A percentile compares a stretch with the other conserved stretches of the same genome.
Evolutionary conservation across 2,797 vertebrate genomes (phyloP).

Genomic region (Pseudochirops corinnae): DNA sequence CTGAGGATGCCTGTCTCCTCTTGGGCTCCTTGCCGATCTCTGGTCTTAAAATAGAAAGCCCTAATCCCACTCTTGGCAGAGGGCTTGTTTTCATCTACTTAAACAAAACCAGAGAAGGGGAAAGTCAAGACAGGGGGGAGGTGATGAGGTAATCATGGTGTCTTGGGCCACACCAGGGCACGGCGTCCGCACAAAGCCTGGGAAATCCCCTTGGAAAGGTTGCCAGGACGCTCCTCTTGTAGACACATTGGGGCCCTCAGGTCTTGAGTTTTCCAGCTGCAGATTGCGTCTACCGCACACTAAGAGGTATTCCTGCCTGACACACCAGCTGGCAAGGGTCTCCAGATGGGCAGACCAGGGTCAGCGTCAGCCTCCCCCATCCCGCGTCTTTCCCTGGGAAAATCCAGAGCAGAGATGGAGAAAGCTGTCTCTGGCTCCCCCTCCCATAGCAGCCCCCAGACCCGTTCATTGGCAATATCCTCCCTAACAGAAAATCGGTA

Average conservation of each 20-base stretch:
- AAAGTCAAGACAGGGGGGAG: constrained; percentile 7
- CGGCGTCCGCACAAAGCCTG: constrained; percentile 59
- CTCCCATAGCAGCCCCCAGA: too few species aligned
- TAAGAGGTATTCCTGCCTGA: too few species aligned
- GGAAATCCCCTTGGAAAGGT: constrained; percentile 62
- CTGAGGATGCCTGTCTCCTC: constrained; percentile 71
- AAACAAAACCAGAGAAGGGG: constrained; percentile 53
- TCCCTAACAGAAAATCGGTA: too few species aligned
- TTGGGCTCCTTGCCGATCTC: constrained; percentile 74
- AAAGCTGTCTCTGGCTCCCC: too few species aligned
- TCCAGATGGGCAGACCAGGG: too few species aligned
- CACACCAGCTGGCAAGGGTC: too few species aligned
- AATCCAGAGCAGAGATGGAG: too few species aligned
- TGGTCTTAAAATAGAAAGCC: constrained; percentile 75
- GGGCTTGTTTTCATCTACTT: constrained; percentile 70
- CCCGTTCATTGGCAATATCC: too few species aligned
- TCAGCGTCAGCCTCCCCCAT: too few species aligned
- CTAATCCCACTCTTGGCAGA: constrained; percentile 58
- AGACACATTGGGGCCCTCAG: background rate
- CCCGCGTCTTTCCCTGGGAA: too few species aligned
- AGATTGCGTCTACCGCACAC: too few species aligned
- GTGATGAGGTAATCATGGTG: constrained; percentile 75
- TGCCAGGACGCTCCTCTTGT: constrained; percentile 34
- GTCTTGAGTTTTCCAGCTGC: too few species aligned
- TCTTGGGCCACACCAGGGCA: constrained; percentile 42